Base-by-base conservation (phyloP, 2,113 vertebrate genomes). In the Myocastor coypus region DNA sequence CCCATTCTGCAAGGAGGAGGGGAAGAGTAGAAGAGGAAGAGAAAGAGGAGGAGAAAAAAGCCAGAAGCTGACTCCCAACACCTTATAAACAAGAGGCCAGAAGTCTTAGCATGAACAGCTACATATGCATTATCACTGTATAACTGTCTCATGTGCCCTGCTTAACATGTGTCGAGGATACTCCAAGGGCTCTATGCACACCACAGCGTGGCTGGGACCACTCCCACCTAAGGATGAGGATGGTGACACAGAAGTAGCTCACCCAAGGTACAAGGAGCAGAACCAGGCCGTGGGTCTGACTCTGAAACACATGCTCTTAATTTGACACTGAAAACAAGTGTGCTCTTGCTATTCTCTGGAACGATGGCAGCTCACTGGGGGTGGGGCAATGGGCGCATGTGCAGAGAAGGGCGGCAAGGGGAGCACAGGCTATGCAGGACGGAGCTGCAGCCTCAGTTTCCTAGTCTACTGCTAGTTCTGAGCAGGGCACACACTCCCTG, bases 341-440 rank as follows among this genome's bases (percentile, higher is more conserved):
- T 95, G 50, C 34, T 96, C 92, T 69, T 87, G 28, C 86, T 92
- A 94, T n/a, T 88, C 66, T 24, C 14, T 92, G 66, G 50, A 91
- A 63, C 24, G 71, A 3, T 42, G 71, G 87, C 83, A 93, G 80
- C 89, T 52, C 66, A 95, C 40, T 52, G 57, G 26, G 93, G 91
- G 87, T 61, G 89, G 80, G 83, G 80, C 40, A 92, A 50, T 26
- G 37, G 40, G 24, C 12, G 89, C 34, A 16, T 19, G 34, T 66
- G 34, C 61, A 14, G 89, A 80, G 42, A 61, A 66, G 69, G 37
- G 71, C 2, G 7, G n/a, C 4, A 46, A 50, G 7, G 28, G 37
- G 24, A 71, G 28, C 61, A 83, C 0, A 81, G 57, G 57, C 20
- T 92, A 55, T 68, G 81, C 19, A 93, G 13, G 83, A 69, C 22